Base-by-base conservation (phyloP, 2,888 invertebrate genomes). In the Prosopocoilus inquinatus region DNA sequence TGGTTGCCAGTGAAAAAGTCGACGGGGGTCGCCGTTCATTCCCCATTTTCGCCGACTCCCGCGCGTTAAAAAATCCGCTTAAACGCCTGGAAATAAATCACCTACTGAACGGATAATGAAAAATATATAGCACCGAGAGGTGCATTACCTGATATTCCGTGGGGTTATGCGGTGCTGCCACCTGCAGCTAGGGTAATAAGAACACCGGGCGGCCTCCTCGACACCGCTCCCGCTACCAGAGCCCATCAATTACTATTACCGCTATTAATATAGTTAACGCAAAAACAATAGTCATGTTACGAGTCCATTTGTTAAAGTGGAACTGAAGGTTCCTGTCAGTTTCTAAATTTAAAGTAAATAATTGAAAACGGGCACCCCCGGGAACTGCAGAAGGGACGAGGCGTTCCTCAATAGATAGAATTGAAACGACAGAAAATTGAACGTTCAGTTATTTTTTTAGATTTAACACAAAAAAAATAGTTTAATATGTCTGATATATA, bases 171-270 rank as follows among this genome's bases (percentile, higher is more conserved):
- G 34, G 51, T 51, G 54, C 53, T 66, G 67, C 71, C 74, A 62
- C 75, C 74, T 69, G 74, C 70, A 58, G 72, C 63, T 72, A 69
- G 70, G 72, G 73, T 75, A 75, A 75, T 75, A 74, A 72, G 74
- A 66, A 70, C 74, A 63, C 67, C 71, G 66, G 74, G 75, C 66
- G 73, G 70, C 68, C 65, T 61, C 64, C 54, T 59, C 60, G 57
- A 65, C 65, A 66, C 60, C 63, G 67, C 67, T 68, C 65, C 70
- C 67, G 73, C 73, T 75, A 74, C 74, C 71, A 71, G 72, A 70
- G 71, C 73, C 69, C 75, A 74, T 74, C 72, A 75, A 74, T 73
- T 70, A 72, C 68, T 67, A 71, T 71, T 73, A 72, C 70, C 68
- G 70, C 70, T 70, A 70, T 70, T 70, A 70, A 70, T 70, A 70